Evolutionary conservation across 2,797 vertebrate species (phyloP), one percentile per base, ranked within the genome.

Genomic region (Petrocephalus schoutedeni): DNA sequence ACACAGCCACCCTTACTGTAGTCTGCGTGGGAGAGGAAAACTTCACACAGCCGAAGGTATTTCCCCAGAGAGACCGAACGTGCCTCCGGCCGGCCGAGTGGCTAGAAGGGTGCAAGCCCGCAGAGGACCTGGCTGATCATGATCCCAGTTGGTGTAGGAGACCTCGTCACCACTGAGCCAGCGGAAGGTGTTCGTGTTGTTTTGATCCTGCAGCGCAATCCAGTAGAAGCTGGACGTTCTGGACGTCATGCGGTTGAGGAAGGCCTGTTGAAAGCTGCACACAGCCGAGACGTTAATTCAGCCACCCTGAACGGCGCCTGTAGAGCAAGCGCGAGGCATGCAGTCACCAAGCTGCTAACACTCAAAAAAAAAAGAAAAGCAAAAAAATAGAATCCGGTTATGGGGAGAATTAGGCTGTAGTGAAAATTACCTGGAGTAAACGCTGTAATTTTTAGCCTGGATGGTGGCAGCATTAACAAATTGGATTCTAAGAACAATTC

Each of bases 231-330:
- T 96, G 0, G 96, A 95, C 90, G 97, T 97, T 49, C 95, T 96
- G 0, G 97, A 97, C 92, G 99, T 94, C 91, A 99, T 94, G 92
- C 98, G 99, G 95, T 95, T 98, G 90, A 97, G 94, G 0, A 97
- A 99, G 0, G 98, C 98, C 94, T 99, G 98, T 90, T 99, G 98
- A 0, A 99, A 99, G 94, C 98, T 99, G 87, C 54, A 23, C 85
- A 61, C 16, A 64, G 9, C 23, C 28, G 9, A 86, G 86, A 85
- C 23, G 56, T 64, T 83, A 86, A 4, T 4, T 49, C 45, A 5
- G 49, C 80, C 80, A 1, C n/a, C 80, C 80, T 4, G 45, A 49
- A 7, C 9, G 3, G n/a, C 80, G 9, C 16, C 19, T 10, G 49
- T 1, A 14, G 74, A 32, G 64, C 23, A 9, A 45, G 36, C 4